Percentiles rank a stretch among this genome's conserved stretches.
Evolutionary conservation across 1,140 invertebrate species (phyloP).

Genomic region (Archegozetes longisetosus): DNA sequence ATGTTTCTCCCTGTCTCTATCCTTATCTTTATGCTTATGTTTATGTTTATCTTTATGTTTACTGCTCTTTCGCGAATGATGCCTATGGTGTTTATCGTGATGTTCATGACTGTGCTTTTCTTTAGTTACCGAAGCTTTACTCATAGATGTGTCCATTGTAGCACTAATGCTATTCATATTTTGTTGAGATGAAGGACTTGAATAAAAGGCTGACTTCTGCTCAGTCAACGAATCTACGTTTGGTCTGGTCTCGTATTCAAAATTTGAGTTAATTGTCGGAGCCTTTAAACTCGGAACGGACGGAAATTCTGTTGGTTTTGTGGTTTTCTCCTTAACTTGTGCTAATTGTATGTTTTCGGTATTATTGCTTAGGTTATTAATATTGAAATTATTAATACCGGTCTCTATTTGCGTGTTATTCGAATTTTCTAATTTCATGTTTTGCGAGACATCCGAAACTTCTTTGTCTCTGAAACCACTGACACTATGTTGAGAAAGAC

Average conservation of each 20-base stretch:
- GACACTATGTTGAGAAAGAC: neutral
- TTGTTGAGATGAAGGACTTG: neutral
- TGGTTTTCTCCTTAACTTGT: neutral
- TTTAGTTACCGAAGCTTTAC: neutral
- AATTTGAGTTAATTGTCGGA: neutral
- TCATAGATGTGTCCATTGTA: neutral
- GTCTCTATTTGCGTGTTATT: no score
- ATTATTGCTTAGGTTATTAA: no score
- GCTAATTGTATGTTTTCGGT: neutral
- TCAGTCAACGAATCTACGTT: neutral
- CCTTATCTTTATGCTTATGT: conserved; percentile 21
- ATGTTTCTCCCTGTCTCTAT: conserved; percentile 21
- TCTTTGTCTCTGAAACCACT: neutral
- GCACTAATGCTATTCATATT: neutral
- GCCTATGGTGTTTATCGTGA: neutral
- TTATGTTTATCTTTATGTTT: conserved; percentile 33
- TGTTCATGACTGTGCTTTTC: neutral
- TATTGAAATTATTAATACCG: no score
- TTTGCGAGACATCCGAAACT: neutral
- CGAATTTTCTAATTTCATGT: neutral
- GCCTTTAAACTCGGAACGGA: neutral
- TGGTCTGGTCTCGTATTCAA: neutral
- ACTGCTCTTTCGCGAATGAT: neutral
- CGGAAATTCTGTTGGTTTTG: neutral
- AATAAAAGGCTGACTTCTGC: neutral